phyloP scores from a whole-genome alignment of 2,113 vertebrate genomes.

The Circaetus gallicus region DNA sequence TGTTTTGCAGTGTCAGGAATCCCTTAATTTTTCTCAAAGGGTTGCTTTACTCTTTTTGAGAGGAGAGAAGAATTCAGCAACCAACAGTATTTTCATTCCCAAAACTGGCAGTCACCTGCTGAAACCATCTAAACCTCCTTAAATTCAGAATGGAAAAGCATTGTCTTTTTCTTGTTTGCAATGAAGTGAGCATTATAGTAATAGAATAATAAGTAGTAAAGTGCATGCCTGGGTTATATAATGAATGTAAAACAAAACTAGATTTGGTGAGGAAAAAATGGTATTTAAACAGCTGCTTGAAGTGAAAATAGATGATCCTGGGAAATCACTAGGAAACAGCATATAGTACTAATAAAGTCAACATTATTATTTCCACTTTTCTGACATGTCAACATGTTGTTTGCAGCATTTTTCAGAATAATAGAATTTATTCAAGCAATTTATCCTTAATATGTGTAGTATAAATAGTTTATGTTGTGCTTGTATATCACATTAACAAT shows the following conservation, averaged over 20 bases:
- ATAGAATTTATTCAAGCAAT: slow-evolving; percentile 75
- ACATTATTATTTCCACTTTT: slow-evolving; percentile 72
- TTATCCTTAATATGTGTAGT: slow-evolving; percentile 65
- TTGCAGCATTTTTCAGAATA: slow-evolving; percentile 73
- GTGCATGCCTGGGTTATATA: not conserved
- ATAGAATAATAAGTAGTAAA: not conserved
- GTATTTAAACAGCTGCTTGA: not conserved
- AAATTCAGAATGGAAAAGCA: not conserved
- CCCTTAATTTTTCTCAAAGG: not conserved
- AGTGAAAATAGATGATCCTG: slow-evolving; percentile 1
- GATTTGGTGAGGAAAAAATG: not conserved
- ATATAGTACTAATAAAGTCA: slow-evolving; percentile 31
- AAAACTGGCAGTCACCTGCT: not conserved
- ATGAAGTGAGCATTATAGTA: not conserved
- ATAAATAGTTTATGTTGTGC: slow-evolving; percentile 63
- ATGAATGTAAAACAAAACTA: not conserved
- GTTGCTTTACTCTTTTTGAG: not conserved
- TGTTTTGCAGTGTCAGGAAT: not conserved
- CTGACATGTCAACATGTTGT: slow-evolving; percentile 61
- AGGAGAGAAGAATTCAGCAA: not conserved
- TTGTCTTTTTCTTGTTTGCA: not conserved
- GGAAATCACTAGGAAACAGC: slow-evolving; percentile 49
- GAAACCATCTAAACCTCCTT: not conserved
- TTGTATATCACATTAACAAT: slow-evolving; percentile 70
- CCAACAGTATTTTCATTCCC: not conserved